These are phyloP conservation scores for Electrona antarctica DNA, from an alignment of 2,113 vertebrate species.

Conservation along the genomic window DNA sequence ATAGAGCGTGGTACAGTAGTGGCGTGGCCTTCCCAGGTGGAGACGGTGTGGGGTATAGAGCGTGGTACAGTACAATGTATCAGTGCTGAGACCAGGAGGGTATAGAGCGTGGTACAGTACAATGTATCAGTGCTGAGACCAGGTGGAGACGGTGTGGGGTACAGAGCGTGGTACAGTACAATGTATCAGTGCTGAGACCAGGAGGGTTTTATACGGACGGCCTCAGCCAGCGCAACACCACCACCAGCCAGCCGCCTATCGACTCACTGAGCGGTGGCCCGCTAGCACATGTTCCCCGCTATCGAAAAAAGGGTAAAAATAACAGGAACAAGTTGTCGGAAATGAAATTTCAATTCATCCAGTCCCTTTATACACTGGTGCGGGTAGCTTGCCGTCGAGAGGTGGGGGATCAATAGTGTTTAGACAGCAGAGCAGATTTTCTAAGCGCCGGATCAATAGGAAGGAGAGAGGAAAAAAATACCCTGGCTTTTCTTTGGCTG, in stretches of 20 bases:
- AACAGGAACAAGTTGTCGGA: slow-evolving; percentile 91
- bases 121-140: no score
- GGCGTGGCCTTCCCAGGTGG: background rate
- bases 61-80: background rate
- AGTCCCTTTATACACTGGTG: slow-evolving; percentile 89
- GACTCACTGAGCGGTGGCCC: slow-evolving; percentile 73
- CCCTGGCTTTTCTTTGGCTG: slow-evolving; percentile 82
- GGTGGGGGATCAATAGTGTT: slow-evolving; percentile 91
- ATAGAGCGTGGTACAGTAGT: background rate
- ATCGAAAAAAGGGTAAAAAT: slow-evolving; percentile 82
- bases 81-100: no score
- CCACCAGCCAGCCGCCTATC: slow-evolving; percentile 67
- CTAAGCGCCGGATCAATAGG: slow-evolving; percentile 91
- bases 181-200: slow-evolving; percentile 24
- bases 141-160: no score
- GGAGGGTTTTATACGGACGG: slow-evolving; percentile 34
- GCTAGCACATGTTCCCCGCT: slow-evolving; percentile 75
- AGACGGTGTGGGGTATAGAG: background rate
- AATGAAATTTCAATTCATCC: slow-evolving; percentile 93
- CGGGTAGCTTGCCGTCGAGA: slow-evolving; percentile 80
- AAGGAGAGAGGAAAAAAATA: slow-evolving; percentile 81
- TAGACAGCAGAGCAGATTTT: slow-evolving; percentile 91
- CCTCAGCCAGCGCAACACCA: slow-evolving; percentile 43
- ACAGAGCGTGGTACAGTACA: background rate
- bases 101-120: no score